Base-by-base conservation (phyloP, 2,888 invertebrate genomes). In the Dynastes maya region DNA sequence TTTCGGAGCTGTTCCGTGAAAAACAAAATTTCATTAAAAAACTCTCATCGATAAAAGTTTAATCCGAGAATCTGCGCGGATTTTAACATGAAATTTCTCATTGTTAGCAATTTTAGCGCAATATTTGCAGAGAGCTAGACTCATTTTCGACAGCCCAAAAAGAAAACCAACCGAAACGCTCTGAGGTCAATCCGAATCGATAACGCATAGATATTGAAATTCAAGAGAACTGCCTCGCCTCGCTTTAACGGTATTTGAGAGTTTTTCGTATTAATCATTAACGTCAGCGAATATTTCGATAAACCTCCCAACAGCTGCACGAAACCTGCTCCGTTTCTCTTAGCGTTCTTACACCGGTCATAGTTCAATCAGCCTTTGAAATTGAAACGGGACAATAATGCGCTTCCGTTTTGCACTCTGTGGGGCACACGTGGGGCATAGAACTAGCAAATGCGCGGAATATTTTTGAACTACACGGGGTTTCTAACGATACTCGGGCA, bases 191-290 rank as follows among this genome's bases (percentile, higher is more conserved):
- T 40, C 37, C 40, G 65, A 65, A 65, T 65, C 65, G 65, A 65
- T 65, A 65, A 40, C 37, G 16, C 40, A 65, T 45, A 45, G 45
- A 2, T 65, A 65, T 65, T 65, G 65, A 65, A 65, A 65, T 40
- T 65, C 40, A 45, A 40, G 45, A 45, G 11, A 11, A 16, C 40
- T 13, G 40, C 29, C 40, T 65, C 65, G 16, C 65, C 32, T 65
- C 40, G 65, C 40, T n/a, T 65, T 65, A 40, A 16, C 40, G 40
- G 40, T 65, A 40, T 65, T 65, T 65, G 37, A 32, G 13, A 32
- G 32, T 40, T 65, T 13, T n/a, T 65, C 65, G 65, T 40, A 65
- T 65, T 65, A 40, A 65, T 65, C 65, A 45, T 40, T 45, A 65
- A n/a, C 65, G 65, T 45, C 65, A 9, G 16, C 37, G 65, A 37